Percentiles rank a stretch among this genome's conserved stretches.
Conservation (phyloP, 1,140 invertebrate species). For the Tetragnatha versicolor region DNA sequence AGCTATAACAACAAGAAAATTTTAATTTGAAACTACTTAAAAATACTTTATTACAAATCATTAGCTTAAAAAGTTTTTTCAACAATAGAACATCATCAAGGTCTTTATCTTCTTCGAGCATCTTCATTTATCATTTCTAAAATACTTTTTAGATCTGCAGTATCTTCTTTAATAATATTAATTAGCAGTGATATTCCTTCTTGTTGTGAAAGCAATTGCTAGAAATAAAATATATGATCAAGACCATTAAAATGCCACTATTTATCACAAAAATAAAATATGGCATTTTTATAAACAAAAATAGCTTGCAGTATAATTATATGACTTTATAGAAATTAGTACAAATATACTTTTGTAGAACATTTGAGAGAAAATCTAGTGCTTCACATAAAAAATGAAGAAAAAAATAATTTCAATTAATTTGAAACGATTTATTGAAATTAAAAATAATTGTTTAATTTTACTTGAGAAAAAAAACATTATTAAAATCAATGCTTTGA, state of each 20-base stretch:
- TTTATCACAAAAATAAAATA: not conserved
- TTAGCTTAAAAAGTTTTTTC: too few relatives aligned
- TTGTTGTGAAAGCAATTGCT: constrained; percentile 81
- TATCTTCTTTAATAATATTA: constrained; percentile 79
- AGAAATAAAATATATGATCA: constrained; percentile 55
- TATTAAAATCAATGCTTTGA: not conserved
- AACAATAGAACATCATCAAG: too few relatives aligned
- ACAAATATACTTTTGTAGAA: not conserved
- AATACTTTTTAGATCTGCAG: constrained; percentile 79
- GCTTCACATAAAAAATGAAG: not conserved
- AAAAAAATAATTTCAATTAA: too few relatives aligned
- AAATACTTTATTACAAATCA: too few relatives aligned
- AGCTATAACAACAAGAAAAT: too few relatives aligned
- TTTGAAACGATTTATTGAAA: too few relatives aligned
- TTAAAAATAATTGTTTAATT: not conserved
- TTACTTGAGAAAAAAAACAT: not conserved
- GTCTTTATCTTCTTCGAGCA: constrained; percentile 28
- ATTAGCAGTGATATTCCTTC: constrained; percentile 82
- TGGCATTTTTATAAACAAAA: not conserved
- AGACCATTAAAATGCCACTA: not conserved
- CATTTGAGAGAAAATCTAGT: not conserved
- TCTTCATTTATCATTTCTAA: constrained; percentile 74
- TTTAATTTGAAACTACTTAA: too few relatives aligned
- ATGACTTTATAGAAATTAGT: not conserved
- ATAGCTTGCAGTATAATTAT: not conserved